A percentile compares a stretch with the other conserved stretches of the same genome.
Evolutionary conservation across 1,140 invertebrate genomes (phyloP).

Genomic region (Brachystomella parvula): DNA sequence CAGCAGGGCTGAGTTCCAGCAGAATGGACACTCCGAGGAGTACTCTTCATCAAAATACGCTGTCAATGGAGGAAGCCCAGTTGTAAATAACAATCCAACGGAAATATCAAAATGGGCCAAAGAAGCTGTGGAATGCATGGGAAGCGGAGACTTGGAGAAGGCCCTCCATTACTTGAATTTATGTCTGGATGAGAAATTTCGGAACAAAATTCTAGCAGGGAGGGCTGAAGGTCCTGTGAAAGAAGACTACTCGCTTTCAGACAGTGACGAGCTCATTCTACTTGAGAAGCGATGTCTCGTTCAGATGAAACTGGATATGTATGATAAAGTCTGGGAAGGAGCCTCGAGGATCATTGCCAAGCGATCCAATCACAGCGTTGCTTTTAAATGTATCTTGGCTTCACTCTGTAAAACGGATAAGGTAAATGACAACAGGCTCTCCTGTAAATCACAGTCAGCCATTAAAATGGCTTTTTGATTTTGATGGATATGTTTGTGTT

Average conservation of each 20-base stretch:
- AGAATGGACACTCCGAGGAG: too few relatives aligned
- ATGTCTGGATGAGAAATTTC: conserved; percentile 21
- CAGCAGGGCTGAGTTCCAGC: too few relatives aligned
- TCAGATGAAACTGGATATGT: conserved; percentile 25
- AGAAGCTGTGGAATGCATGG: conserved; percentile 15
- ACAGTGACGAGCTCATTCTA: conserved; percentile 25
- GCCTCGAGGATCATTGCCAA: conserved; percentile 24
- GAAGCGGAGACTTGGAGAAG: conserved; percentile 14
- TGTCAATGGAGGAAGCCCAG: too few relatives aligned
- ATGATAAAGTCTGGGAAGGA: conserved; percentile 27
- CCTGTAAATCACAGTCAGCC: too few relatives aligned
- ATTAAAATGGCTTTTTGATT: neutral
- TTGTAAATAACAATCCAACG: neutral
- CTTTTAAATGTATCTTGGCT: conserved; percentile 30
- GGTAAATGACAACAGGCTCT: conserved; percentile 8
- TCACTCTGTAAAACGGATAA: conserved; percentile 33
- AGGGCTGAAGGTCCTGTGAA: neutral
- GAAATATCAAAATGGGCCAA: conserved; percentile 13
- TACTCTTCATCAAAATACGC: too few relatives aligned
- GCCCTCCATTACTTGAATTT: conserved; percentile 19
- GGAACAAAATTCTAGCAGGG: conserved; percentile 13
- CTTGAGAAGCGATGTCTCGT: conserved; percentile 34
- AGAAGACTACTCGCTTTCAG: conserved; percentile 11
- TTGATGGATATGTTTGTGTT: conserved; percentile 5
- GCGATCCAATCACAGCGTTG: conserved; percentile 22